These are phyloP conservation scores for Apotomis capreana DNA, from an alignment of 2,888 invertebrate genomes.

Conservation along the genomic window DNA sequence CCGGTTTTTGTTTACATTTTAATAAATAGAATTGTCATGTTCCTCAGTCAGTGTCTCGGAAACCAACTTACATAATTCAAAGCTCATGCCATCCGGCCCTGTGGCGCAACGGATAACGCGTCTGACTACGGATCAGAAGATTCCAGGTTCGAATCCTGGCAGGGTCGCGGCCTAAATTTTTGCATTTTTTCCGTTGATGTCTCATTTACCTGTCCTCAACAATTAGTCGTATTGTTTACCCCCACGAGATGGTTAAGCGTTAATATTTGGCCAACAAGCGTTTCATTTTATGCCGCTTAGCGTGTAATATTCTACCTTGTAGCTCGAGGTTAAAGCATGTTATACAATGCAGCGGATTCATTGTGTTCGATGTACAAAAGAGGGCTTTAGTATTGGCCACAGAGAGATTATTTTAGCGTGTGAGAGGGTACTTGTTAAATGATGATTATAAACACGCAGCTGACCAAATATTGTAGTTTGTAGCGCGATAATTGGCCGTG, in stretches of 20 bases:
- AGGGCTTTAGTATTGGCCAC: constrained; percentile 36
- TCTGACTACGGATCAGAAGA: constrained; percentile 88
- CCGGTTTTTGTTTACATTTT: no score
- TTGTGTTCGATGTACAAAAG: constrained; percentile 38
- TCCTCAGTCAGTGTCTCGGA: neutral
- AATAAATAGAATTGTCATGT: no score
- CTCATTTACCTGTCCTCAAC: constrained; percentile 56
- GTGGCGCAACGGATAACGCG: constrained; percentile 88
- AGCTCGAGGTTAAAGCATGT: constrained; percentile 47
- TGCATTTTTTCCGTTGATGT: constrained; percentile 42
- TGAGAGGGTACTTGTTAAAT: constrained; percentile 47
- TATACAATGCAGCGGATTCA: constrained; percentile 4
- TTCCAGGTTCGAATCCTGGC: constrained; percentile 87
- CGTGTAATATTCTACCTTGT: constrained; percentile 53
- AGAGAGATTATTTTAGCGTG: constrained; percentile 48
- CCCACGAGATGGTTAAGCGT: constrained; percentile 61
- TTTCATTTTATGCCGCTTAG: constrained; percentile 54
- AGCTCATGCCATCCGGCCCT: constrained; percentile 67
- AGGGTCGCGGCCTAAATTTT: constrained; percentile 69
- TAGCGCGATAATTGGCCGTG: constrained; percentile 81
- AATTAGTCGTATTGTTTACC: constrained; percentile 67
- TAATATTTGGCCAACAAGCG: constrained; percentile 70
- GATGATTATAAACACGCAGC: constrained; percentile 71
- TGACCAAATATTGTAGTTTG: constrained; percentile 83
- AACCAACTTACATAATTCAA: constrained; percentile 27